A percentile compares a stretch with the other conserved stretches of the same genome.
Conservation (phyloP, 2,888 invertebrate species). For the Saturnia pavonia region DNA sequence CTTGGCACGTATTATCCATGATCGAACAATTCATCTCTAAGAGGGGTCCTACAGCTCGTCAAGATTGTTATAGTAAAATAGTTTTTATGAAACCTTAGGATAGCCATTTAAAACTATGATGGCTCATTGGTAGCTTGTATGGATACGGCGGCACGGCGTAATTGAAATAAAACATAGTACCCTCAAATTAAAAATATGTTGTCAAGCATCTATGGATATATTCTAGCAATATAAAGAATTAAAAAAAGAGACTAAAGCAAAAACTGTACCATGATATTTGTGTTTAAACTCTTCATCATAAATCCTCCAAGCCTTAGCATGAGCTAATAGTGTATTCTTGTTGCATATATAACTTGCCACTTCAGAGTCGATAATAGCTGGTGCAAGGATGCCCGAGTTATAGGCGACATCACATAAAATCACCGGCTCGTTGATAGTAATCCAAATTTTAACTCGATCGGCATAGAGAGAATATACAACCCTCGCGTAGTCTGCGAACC, state of each 20-base stretch:
- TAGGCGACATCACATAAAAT: slow-evolving; percentile 24
- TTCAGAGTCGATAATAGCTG: slow-evolving; percentile 19
- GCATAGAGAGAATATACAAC: slow-evolving; percentile 35
- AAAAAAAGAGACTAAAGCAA: background rate
- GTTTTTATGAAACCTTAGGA: too few species aligned
- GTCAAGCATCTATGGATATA: too few species aligned
- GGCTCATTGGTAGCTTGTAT: too few species aligned
- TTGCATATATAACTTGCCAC: slow-evolving; percentile 24
- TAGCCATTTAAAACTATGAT: too few species aligned
- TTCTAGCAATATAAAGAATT: too few species aligned
- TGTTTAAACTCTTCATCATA: slow-evolving; percentile 36
- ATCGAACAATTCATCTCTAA: too few species aligned
- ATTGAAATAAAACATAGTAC: too few species aligned
- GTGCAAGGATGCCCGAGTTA: slow-evolving; percentile 40
- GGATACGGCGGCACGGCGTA: too few species aligned
- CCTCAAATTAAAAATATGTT: too few species aligned
- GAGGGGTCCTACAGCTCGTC: too few species aligned
- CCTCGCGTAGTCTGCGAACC: slow-evolving; percentile 40
- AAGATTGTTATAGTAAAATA: too few species aligned
- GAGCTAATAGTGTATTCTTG: slow-evolving; percentile 31
- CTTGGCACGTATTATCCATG: too few species aligned
- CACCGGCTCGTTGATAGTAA: slow-evolving; percentile 38
- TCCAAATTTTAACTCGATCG: slow-evolving; percentile 43
- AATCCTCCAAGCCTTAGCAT: slow-evolving; percentile 38
- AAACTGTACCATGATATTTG: slow-evolving; percentile 33